Conservation (phyloP, 2,113 vertebrate species). For the Cyrtonyx montezumae region DNA sequence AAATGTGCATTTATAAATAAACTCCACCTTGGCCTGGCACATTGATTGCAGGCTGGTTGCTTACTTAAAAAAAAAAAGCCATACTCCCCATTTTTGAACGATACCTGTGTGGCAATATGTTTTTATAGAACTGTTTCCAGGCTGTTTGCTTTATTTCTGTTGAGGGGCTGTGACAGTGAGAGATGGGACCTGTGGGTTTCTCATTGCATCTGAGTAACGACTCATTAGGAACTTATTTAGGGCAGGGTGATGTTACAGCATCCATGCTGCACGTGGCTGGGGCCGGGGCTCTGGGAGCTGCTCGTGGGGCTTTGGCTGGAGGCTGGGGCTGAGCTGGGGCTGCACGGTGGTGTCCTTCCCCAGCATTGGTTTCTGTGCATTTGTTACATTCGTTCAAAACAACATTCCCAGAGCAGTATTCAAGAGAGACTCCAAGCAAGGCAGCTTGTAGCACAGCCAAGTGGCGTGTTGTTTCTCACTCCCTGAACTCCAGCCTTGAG, state of each 20-base stretch:
- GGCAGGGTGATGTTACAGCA: not conserved
- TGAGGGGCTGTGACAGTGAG: slow-evolving; percentile 24
- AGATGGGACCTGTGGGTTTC: slow-evolving; percentile 28
- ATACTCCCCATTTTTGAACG: not conserved
- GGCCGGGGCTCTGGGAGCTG: not conserved
- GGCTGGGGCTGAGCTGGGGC: not conserved
- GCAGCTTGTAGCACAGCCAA: not conserved
- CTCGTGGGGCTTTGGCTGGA: not conserved
- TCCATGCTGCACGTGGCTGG: not conserved
- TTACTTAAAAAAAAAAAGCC: not conserved
- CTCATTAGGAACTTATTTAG: slow-evolving; percentile 31
- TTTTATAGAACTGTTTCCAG: slow-evolving; percentile 1
- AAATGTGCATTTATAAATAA: slow-evolving; percentile 80
- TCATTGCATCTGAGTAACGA: not conserved
- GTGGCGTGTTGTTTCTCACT: not conserved
- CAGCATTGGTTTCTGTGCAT: not conserved
- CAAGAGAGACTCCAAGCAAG: not conserved
- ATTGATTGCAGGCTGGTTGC: slow-evolving; percentile 1
- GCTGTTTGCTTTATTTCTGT: slow-evolving; percentile 19
- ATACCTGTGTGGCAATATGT: slow-evolving; percentile 19
- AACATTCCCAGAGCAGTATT: not conserved
- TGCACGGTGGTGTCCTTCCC: not conserved
- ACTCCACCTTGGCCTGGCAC: slow-evolving; percentile 69
- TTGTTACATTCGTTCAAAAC: not conserved
- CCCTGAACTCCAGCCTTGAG: not conserved